These are phyloP conservation scores for Poecilia latipinna DNA, from an alignment of 2,113 vertebrate species.

Conservation along the genomic window DNA sequence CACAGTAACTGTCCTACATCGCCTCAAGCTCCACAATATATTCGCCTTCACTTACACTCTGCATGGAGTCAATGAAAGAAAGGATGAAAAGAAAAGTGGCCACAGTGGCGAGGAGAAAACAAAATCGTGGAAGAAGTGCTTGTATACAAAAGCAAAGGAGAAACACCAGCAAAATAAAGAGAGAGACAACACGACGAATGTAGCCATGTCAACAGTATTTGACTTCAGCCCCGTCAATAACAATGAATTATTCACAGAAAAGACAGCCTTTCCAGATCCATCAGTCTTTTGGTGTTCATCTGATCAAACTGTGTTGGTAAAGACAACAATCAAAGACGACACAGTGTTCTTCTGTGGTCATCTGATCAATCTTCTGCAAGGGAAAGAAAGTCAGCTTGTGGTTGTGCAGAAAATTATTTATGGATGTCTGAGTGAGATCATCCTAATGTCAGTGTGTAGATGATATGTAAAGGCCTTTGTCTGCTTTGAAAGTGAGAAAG, in stretches of 20 bases:
- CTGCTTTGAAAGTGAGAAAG: constrained; percentile 3
- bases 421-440: constrained; percentile 23
- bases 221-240: constrained; percentile 24
- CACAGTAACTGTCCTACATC: constrained; percentile 51
- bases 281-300: neutral
- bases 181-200: constrained; percentile 26
- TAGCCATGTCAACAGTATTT: constrained; percentile 23
- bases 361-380: constrained; percentile 1
- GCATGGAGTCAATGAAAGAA: constrained; percentile 7
- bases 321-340: neutral
- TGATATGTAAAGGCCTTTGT: constrained; percentile 16
- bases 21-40: constrained; percentile 51
- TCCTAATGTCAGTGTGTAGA: constrained; percentile 6
- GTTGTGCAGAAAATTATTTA: constrained; percentile 30
- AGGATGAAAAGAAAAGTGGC: constrained; percentile 26
- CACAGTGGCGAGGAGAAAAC: neutral
- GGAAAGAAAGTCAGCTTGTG: constrained; percentile 22
- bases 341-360: neutral
- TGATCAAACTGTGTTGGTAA: constrained; percentile 9
- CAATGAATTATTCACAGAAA: constrained; percentile 45
- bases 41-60: constrained; percentile 53
- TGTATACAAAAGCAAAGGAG: neutral
- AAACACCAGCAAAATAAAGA: constrained; percentile 20
- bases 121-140: neutral
- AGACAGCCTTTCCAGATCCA: constrained; percentile 18